Evolutionary conservation across 2,888 invertebrate genomes (phyloP).

Genomic region (Apantesis nais): DNA sequence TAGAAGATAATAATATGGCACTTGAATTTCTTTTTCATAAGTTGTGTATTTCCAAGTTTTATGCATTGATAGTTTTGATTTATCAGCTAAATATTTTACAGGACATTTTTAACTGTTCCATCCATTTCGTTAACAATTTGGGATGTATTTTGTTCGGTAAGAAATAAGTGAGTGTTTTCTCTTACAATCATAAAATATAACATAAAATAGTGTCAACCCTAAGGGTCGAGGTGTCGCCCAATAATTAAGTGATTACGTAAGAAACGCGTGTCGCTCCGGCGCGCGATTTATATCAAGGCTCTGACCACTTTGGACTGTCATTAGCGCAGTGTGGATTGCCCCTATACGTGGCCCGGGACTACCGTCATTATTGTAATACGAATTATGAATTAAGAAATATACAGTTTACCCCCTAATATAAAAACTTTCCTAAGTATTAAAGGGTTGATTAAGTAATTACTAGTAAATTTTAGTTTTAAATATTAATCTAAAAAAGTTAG

Average conservation of each 20-base stretch:
- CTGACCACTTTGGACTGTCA: conserved; percentile 66
- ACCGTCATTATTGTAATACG: conserved; percentile 42
- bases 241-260: conserved; percentile 84
- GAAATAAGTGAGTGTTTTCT: background rate
- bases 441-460: conserved; percentile 2
- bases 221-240: conserved; percentile 74
- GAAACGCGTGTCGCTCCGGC: conserved; percentile 74
- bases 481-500: no score
- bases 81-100: background rate
- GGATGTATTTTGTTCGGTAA: background rate
- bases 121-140: background rate
- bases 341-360: conserved; percentile 46
- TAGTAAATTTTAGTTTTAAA: background rate
- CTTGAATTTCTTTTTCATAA: background rate
- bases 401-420: conserved; percentile 18
- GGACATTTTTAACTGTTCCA: background rate
- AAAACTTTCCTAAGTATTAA: conserved; percentile 7
- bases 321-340: conserved; percentile 61
- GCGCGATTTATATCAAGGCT: conserved; percentile 80
- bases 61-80: no score
- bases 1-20: background rate
- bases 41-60: background rate
- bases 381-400: conserved; percentile 18
- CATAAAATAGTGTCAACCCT: conserved; percentile 57
- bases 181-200: background rate